Evolutionary conservation across 2,888 invertebrate genomes (phyloP), one percentile per base, ranked within the genome.

Genomic region (Elgonia sp.): DNA sequence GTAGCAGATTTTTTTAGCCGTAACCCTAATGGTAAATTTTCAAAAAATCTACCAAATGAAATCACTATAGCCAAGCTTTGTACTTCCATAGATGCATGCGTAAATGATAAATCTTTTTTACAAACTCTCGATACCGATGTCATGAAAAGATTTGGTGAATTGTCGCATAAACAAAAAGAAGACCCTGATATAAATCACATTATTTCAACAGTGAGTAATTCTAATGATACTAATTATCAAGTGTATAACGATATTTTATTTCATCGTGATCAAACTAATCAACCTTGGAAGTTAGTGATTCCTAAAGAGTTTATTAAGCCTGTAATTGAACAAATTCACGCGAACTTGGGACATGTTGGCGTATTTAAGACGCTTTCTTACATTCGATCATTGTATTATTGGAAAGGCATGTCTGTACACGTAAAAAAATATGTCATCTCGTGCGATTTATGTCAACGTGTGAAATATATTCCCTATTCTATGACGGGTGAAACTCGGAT

Each of bases 381-480:
- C 37, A 12, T 80, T 0, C 20, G 18, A 37, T 50, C 42, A 20
- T 60, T 70, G 4, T 82, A 82, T 65, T 82, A 65, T 65, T 82
- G 82, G 65, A 82, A 73, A 16, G 65, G 73, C 7, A 82, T 82
- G 73, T 14, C 37, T 6, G n/a, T n/a, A 65, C 37, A 72, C 20
- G 46, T 82, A 16, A 73, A 82, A 39, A 65, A 20, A 42, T 46
- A 39, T 42, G 65, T 82, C 0, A 14, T 73, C 10, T 4, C n/a
- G 5, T 70, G 82, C 42, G 73, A 82, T 21, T 8, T 82, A 18
- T 82, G 73, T 39, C 82, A 82, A 53, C 73, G 82, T 46, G 80
- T 80, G 1, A 80, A 80, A 46, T 42, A 69, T 21, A n/a, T 69
- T 9, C 5, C 65, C 16, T 80, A 62, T 40, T 50, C 63, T 1